Evolutionary conservation across 2,113 vertebrate genomes (phyloP), one percentile per base, ranked within the genome.

Genomic region (Neolamprologus variostigma): DNA sequence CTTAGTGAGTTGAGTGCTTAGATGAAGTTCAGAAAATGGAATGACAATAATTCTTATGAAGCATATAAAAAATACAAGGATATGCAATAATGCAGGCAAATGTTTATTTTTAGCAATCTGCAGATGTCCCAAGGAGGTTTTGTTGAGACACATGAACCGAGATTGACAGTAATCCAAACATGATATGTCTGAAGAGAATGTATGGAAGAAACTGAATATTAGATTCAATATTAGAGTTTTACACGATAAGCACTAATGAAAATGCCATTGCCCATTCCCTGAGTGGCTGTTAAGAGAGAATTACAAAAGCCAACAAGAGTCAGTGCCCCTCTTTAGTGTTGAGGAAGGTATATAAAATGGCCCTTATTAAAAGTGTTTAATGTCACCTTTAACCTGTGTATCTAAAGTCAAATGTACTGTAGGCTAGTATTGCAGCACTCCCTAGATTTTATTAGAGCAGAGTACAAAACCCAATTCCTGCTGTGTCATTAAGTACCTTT

Each of bases 1-100:
- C 63, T 40, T 14, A 40, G 11, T 61, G 28, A 66, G 61, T 5
- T 3, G 61, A 37, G 61, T n/a, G 33, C 17, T 66, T 66, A 8
- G 61, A 66, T n/a, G 1, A 66, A n/a, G 33, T 66, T 66, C 31
- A 66, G 61, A 37, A 66, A 66, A 66, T 66, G 61, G 61, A 66
- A 66, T 37, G 61, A 13, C 31, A 35, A n/a, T 37, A n/a, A 35
- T 35, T 66, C 59, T n/a, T 35, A 66, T 12, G 9, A n/a, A n/a
- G 31, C 61, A 66, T 66, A n/a, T 35, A 35, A 33, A 33, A 35
- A 33, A 17, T 10, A 19, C 9, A 1, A 57, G 26, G 4, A 10
- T n/a, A 66, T n/a, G 61, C 19, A 66, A 37, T n/a, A 66, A n/a
- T 66, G 10, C 19, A 37, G 19, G 33, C 19, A 66, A 37, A 37